A percentile compares a stretch with the other conserved stretches of the same genome.
phyloP scores from a whole-genome alignment of 2,797 vertebrate genomes.

The Odontamblyopus rebecca region DNA sequence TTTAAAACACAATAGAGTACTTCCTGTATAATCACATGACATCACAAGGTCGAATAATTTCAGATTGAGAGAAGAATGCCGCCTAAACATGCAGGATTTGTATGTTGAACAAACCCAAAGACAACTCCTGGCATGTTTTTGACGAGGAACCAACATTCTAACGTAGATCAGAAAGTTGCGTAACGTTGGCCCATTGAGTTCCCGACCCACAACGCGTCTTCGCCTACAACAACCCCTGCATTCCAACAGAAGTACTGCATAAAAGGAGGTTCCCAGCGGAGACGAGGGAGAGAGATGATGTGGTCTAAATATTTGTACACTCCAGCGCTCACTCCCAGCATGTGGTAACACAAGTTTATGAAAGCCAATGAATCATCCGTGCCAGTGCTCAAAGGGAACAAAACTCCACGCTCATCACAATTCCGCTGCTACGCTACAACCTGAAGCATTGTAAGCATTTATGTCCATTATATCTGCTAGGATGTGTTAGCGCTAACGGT shows the following conservation, averaged over 20 bases:
- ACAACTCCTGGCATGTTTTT: too few species aligned
- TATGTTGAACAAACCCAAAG: too few species aligned
- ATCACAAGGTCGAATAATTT: too few species aligned
- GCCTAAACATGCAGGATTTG: too few species aligned
- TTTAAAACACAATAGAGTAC: too few species aligned
- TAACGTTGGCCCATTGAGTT: background rate
- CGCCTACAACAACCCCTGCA: background rate
- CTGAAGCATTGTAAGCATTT: slow-evolving; percentile 14
- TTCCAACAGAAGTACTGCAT: slow-evolving; percentile 6
- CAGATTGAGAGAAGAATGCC: too few species aligned
- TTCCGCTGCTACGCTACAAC: slow-evolving; percentile 54
- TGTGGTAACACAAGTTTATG: slow-evolving; percentile 59
- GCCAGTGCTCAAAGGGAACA: slow-evolving; percentile 55
- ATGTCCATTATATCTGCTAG: background rate
- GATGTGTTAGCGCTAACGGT: background rate
- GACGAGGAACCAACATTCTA: too few species aligned
- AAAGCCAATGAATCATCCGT: slow-evolving; percentile 70
- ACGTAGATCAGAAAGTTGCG: too few species aligned
- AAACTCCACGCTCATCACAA: slow-evolving; percentile 56
- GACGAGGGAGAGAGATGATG: slow-evolving; percentile 51
- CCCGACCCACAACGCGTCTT: background rate
- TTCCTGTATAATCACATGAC: too few species aligned
- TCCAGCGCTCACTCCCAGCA: slow-evolving; percentile 35
- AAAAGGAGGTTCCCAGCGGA: slow-evolving; percentile 43
- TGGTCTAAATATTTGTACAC: slow-evolving; percentile 68